These are phyloP conservation scores for Sander lucioperca DNA, from an alignment of 2,113 vertebrate genomes.

Conservation along the genomic window DNA sequence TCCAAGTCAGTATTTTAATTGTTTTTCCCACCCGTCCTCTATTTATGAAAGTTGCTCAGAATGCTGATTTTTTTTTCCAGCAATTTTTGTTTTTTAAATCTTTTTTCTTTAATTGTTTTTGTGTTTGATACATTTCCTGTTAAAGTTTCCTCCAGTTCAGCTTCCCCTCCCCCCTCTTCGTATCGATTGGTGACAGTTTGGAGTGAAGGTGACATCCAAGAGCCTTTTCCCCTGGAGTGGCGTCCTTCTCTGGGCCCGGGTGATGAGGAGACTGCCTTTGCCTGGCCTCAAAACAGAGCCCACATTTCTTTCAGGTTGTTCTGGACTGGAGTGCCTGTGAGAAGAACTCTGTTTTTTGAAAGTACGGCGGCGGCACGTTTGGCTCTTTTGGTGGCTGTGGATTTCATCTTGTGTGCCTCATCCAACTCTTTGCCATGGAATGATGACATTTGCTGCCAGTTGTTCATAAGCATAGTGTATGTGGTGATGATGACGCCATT, in stretches of 20 bases:
- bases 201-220: not conserved
- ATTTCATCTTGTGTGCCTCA: conserved; percentile 96
- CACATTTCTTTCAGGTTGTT: conserved; percentile 96
- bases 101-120: not conserved
- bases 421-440: conserved; percentile 87
- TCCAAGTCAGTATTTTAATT: conserved; percentile 12
- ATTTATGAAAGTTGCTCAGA: conserved; percentile 19
- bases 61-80: not conserved
- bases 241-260: too few relatives aligned
- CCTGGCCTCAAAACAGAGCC: conserved; percentile 90
- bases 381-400: conserved; percentile 90
- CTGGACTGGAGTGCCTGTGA: conserved; percentile 97
- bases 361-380: conserved; percentile 87
- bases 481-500: conserved; percentile 90
- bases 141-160: not conserved
- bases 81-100: not conserved
- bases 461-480: conserved; percentile 94
- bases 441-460: conserved; percentile 90
- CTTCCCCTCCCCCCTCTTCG: too few relatives aligned
- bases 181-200: conserved; percentile 6
- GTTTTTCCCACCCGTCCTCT: not conserved
- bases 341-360: conserved; percentile 88
- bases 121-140: not conserved
- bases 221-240: too few relatives aligned
- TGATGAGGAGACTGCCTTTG: conserved; percentile 87